Evolutionary conservation across 2,888 invertebrate genomes (phyloP).

Genomic region (Tipula helvola): DNA sequence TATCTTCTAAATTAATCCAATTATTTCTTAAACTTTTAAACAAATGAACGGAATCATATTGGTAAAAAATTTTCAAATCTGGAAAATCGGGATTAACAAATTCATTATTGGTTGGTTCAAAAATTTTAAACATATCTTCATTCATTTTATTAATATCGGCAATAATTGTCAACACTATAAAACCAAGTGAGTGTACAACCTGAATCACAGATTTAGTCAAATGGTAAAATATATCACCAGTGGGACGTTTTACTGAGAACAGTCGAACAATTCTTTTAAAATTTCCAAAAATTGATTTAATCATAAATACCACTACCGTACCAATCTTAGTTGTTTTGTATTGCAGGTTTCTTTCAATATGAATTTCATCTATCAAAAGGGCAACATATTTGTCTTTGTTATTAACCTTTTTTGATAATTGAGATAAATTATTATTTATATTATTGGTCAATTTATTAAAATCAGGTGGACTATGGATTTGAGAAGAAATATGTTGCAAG

Average conservation of each 20-base stretch:
- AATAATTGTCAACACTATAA: neutral
- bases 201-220: too few relatives aligned
- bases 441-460: neutral
- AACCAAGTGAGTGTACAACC: too few relatives aligned
- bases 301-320: neutral
- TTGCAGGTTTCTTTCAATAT: neutral
- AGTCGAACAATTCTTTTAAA: too few relatives aligned
- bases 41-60: too few relatives aligned
- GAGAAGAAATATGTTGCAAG: neutral
- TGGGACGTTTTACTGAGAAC: too few relatives aligned
- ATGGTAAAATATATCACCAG: too few relatives aligned
- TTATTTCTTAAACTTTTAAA: neutral
- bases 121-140: neutral
- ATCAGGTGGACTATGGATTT: neutral
- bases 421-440: neutral
- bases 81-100: neutral
- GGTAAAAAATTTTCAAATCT: too few relatives aligned
- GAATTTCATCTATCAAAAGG: neutral
- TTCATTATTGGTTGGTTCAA: neutral
- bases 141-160: neutral
- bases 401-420: neutral
- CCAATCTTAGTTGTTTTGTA: neutral
- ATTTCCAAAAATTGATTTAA: neutral
- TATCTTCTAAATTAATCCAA: too few relatives aligned
- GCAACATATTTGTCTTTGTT: neutral